Evolutionary conservation across 2,113 vertebrate species (phyloP), one percentile per base, ranked within the genome.

Genomic region (Paradisaea rubra): DNA sequence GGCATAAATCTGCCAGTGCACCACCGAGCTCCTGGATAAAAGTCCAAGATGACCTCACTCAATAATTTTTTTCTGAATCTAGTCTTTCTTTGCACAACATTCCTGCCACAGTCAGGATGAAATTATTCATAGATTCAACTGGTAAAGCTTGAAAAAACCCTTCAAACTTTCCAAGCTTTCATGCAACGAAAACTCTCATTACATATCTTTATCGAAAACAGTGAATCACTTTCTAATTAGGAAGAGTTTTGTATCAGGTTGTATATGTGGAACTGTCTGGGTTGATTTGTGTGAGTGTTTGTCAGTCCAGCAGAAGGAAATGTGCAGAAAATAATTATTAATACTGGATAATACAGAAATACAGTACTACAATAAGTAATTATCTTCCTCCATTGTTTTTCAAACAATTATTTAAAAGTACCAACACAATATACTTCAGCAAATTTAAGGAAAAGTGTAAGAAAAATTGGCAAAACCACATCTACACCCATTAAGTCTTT

Each of bases 231-330:
- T 77, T 64, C 68, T 94, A 84, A 91, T 65, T 88, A 81, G 56
- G 56, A 73, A 64, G 60, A 89, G n/a, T 66, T 95, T 89, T 89
- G 31, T 69, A 39, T 85, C 45, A 53, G 18, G 18, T 49, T 92
- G 18, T 69, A 88, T 83, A n/a, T 31, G 28, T 66, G 39, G 60
- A 78, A 66, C 57, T 73, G 23, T 83, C 54, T 82, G 39, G 9
- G 21, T 61, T 87, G 63, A 77, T 72, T 82, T 82, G 30, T 77
- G 63, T 73, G 52, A 66, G n/a, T 57, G 47, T 70, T 91, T 86
- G 39, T 65, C 71, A 82, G 59, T 65, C 50, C 63, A 70, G 33
- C 54, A 28, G 54, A 82, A 94, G 30, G 37, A 91, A 73, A 66
- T 41, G 27, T 37, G 24, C 33, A 73, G 45, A 85, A 93, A 80